These are phyloP conservation scores for Diachasma alloeum DNA, from an alignment of 1,140 invertebrate species.

Conservation along the genomic window DNA sequence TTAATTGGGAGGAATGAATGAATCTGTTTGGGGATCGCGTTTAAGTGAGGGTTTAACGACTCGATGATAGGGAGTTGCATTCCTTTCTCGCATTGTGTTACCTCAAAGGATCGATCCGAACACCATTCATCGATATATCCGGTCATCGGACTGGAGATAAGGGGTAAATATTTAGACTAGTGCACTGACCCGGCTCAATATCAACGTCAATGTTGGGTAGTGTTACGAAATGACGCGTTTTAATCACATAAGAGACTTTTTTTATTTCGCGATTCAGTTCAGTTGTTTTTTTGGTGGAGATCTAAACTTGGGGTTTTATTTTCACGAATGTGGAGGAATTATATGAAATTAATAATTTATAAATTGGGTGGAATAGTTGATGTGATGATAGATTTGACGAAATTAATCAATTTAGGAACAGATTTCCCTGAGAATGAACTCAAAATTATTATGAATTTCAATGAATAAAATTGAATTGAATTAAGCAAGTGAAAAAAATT, in stretches of 20 bases:
- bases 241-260: too few relatives aligned
- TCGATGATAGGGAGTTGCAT: background rate
- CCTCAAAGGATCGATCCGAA: background rate
- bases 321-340: too few relatives aligned
- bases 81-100: background rate
- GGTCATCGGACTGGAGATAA: slow-evolving; percentile 34
- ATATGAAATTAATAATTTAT: too few relatives aligned
- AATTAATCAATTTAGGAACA: too few relatives aligned
- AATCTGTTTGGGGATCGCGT: background rate
- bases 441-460: too few relatives aligned
- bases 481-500: too few relatives aligned
- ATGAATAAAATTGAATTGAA: too few relatives aligned
- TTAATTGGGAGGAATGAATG: background rate
- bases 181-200: slow-evolving; percentile 41
- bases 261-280: too few relatives aligned
- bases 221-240: background rate
- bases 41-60: background rate
- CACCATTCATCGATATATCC: slow-evolving; percentile 17
- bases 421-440: too few relatives aligned
- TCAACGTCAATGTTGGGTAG: background rate
- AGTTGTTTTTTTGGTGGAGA: background rate
- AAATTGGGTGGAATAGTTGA: too few relatives aligned
- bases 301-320: background rate
- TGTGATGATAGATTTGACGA: too few relatives aligned
- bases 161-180: slow-evolving; percentile 50